Evolutionary conservation across 2,113 vertebrate species (phyloP), one percentile per base, ranked within the genome.

Genomic region (Echinops telfairi): DNA sequence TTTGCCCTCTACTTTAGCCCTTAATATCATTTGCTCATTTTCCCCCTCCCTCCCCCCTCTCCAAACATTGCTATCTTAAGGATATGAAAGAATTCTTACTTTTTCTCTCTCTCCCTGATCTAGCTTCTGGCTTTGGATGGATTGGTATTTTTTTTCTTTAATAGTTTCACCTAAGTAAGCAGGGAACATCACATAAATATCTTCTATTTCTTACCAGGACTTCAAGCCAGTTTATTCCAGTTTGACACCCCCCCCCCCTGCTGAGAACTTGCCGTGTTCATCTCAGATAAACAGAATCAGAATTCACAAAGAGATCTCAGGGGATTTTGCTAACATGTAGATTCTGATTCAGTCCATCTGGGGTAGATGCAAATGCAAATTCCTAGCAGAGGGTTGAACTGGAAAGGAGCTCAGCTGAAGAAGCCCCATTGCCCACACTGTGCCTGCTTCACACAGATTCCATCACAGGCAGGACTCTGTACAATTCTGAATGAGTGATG

Each of bases 31-130:
- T n/a, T n/a, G n/a, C n/a, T n/a, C n/a, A n/a, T n/a, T n/a, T n/a
- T n/a, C n/a, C n/a, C n/a, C n/a, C n/a, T n/a, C n/a, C n/a, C n/a
- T n/a, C n/a, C n/a, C n/a, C n/a, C n/a, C n/a, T n/a, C n/a, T n/a
- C n/a, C n/a, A n/a, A n/a, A n/a, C n/a, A n/a, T n/a, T n/a, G 92
- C 91, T 43, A 82, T 85, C 3, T 29, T 58, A 93, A 87, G 8
- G 10, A 81, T 23, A 83, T 9, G 60, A 78, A 22, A 86, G 29
- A 70, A 94, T 77, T 80, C 81, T 29, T 62, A 47, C 8, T 43
- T 81, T 76, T 22, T 27, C 5, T 71, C 47, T 53, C 47, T 53
- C 47, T 53, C 47, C 53, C 68, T 43, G 70, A 79, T 47, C 40
- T 60, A 83, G 43, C 47, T 43, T 66, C 78, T 82, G 66, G 57